Base-by-base conservation (phyloP, 2,888 invertebrate species). In the Drosophila falleni region DNA sequence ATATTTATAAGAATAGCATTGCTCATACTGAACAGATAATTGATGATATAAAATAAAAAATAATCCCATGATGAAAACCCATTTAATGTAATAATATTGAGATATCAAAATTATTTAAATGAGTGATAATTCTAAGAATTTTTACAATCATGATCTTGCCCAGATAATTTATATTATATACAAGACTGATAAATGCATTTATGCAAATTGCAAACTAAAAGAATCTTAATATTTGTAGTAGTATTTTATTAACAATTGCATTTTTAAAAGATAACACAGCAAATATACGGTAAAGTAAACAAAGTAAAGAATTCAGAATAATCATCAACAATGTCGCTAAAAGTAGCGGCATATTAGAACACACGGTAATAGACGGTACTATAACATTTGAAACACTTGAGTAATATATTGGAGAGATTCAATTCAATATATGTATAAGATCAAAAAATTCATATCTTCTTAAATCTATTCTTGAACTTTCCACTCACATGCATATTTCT, bases 401-500 rank as follows among this genome's bases (percentile, higher is more conserved):
- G 23, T 23, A 23, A 23, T 2, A 23, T 19, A 19, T 19, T 19
- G 19, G 2, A 19, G 19, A 19, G 19, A 19, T 3, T 23, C 3
- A 23, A 23, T 23, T 23, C 23, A 23, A 23, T 23, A 23, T 23
- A 23, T 23, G 4, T 23, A 23, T 23, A 23, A 4, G 23, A 3
- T 19, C 19, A 19, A 1, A 19, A 19, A 19, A 19, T 23, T 2
- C 23, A 3, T 23, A 2, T 23, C 23, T 23, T 3, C 23, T 23
- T 23, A 23, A 23, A 23, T 23, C 3, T 23, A 23, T 1, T 23
- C 4, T 23, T 23, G 29, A 42, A 42, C 16, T 35, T 29, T 11
- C 8, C 33, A 91, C 94, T 94, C 92, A 94, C 95, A 94, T 81
- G 95, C 95, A 92, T 95, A 95, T 74, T 95, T 94, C 85, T 95